These are phyloP conservation scores for Meganola albula DNA, from an alignment of 2,888 invertebrate genomes.

Conservation along the genomic window DNA sequence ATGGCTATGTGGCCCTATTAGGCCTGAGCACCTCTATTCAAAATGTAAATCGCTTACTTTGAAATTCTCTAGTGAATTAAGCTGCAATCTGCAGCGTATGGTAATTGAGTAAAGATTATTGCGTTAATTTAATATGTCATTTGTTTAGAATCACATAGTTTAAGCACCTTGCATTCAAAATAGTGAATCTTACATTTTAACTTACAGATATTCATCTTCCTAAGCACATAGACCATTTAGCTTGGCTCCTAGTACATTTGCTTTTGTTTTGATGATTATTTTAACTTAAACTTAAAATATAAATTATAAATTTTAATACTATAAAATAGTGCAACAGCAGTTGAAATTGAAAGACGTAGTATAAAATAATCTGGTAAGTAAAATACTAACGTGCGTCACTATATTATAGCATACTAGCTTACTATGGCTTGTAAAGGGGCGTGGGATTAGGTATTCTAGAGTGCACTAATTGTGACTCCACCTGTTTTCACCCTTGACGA, in stretches of 20 bases:
- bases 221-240: too few relatives aligned
- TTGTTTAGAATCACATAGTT: constrained; percentile 23
- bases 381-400: not conserved
- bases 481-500: constrained; percentile 38
- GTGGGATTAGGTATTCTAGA: constrained; percentile 49
- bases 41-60: constrained; percentile 61
- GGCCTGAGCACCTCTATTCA: constrained; percentile 50
- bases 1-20: constrained; percentile 51
- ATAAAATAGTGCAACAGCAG: too few relatives aligned
- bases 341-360: too few relatives aligned
- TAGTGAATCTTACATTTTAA: too few relatives aligned
- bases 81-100: constrained; percentile 53
- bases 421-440: constrained; percentile 38
- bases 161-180: too few relatives aligned
- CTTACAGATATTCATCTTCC: too few relatives aligned
- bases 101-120: constrained; percentile 36
- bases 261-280: too few relatives aligned
- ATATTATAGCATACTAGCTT: constrained; percentile 31
- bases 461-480: constrained; percentile 54
- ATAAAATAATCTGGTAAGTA: too few relatives aligned
- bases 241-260: too few relatives aligned
- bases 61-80: constrained; percentile 53
- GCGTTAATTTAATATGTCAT: constrained; percentile 17
- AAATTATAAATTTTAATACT: not conserved
- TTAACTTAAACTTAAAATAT: not conserved